phyloP scores from a whole-genome alignment of 2,888 invertebrate genomes.

The Gastracanthus pulcherrimus region DNA sequence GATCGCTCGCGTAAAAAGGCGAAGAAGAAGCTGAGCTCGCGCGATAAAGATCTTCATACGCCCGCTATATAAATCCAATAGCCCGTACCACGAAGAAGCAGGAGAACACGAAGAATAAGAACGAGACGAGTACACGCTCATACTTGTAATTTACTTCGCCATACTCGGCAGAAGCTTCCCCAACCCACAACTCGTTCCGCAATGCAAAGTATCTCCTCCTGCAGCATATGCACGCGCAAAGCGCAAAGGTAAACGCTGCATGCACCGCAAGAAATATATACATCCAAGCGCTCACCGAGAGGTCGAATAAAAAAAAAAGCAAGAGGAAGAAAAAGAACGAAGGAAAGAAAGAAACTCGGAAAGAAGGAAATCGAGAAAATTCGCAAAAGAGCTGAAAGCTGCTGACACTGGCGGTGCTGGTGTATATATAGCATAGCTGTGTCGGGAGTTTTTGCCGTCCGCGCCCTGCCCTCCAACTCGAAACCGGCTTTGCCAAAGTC shows the following conservation, averaged over 20 bases:
- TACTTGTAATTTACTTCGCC: constrained; percentile 40
- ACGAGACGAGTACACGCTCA: neutral
- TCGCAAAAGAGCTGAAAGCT: constrained; percentile 43
- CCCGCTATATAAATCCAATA: constrained; percentile 42
- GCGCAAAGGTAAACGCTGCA: neutral
- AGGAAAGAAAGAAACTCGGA: constrained; percentile 18
- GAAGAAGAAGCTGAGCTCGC: neutral
- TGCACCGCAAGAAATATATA: neutral
- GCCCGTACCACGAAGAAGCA: neutral
- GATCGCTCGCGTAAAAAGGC: neutral
- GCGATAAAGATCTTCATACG: constrained; percentile 26
- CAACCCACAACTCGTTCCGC: too few species aligned
- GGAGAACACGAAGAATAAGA: neutral
- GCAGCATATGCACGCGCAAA: neutral
- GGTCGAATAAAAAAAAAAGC: constrained; percentile 17
- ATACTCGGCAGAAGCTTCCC: constrained; percentile 1
- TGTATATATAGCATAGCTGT: neutral
- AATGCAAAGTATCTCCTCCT: neutral
- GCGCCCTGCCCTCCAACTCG: neutral
- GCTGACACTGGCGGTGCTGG: constrained; percentile 22
- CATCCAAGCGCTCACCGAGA: neutral
- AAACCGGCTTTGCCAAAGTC: constrained; percentile 52
- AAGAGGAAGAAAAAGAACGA: neutral
- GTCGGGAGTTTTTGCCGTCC: constrained; percentile 35
- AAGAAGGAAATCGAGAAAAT: constrained; percentile 47